Evolutionary conservation across 2,888 invertebrate genomes (phyloP), one percentile per base, ranked within the genome.

Genomic region (Lissocephala sabroskyi): DNA sequence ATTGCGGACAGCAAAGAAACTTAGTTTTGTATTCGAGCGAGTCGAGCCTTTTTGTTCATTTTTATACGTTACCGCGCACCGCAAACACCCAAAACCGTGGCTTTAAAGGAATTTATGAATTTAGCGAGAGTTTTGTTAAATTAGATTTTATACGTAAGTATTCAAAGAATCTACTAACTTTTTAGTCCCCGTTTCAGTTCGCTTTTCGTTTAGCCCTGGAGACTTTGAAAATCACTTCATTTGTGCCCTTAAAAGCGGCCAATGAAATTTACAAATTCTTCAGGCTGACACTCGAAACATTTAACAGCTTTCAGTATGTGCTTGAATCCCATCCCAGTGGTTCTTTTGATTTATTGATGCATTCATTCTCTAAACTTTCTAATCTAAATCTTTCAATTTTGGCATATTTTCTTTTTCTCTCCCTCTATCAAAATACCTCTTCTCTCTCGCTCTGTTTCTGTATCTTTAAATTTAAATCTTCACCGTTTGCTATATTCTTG

Each of bases 91-190:
- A 97, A 87, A 97, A 98, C 87, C 91, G 97, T 85, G 99, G 98
- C 84, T 99, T 97, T 88, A 95, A 95, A 87, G 97, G 97, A 84
- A 95, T 96, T 86, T 99, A 95, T 88, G 97, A 97, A 89, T 98
- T 99, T 88, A 97, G 97, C 79, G 95, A 96, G 86, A 92, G 94
- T 87, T 98, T 97, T 88, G 98, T 98, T 86, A 96, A 97, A 88
- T 90, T 98, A 89, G 95, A 97, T 95, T 86, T 89, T 90, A 85
- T 85, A 83, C 85, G 85, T 85, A 81, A 84, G 85, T 85, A 80
- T 49, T 35, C 32, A 23, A 28, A 16, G 10, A 19, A 10, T 16
- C 9, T 47, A 16, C 16, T 39, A 7, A 18, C n/a, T 14, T 28
- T 41, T 41, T 29, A 35, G 13, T 35, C 16, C 26, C 43, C 35